Conservation (phyloP, 2,888 invertebrate species). For the Mythimna vitellina region DNA sequence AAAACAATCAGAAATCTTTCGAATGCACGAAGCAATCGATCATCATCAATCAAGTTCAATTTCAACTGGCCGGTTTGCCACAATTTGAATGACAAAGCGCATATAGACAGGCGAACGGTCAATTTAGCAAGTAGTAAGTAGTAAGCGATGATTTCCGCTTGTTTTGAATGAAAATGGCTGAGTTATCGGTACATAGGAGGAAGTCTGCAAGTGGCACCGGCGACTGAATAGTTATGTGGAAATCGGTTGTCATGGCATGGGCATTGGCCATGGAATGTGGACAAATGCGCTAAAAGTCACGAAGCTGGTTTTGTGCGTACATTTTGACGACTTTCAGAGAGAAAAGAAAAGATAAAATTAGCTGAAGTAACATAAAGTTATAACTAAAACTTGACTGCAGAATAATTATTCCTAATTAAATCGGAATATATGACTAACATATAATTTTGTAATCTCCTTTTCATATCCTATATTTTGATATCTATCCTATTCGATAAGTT, state of each 20-base stretch:
- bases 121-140: slow-evolving; percentile 37
- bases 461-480: too few species aligned
- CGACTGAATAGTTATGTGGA: not conserved
- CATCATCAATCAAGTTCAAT: slow-evolving; percentile 56
- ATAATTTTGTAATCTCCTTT: too few species aligned
- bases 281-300: not conserved
- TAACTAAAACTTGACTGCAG: too few species aligned
- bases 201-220: slow-evolving; percentile 3
- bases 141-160: slow-evolving; percentile 42
- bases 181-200: slow-evolving; percentile 26
- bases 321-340: not conserved
- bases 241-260: slow-evolving; percentile 1
- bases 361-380: too few species aligned
- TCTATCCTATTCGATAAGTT: too few species aligned
- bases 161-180: slow-evolving; percentile 16
- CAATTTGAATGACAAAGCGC: slow-evolving; percentile 44
- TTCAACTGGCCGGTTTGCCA: slow-evolving; percentile 25
- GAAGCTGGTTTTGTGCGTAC: not conserved
- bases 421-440: too few species aligned
- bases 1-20: slow-evolving; percentile 22
- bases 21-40: slow-evolving; percentile 27
- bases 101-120: slow-evolving; percentile 42
- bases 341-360: too few species aligned
- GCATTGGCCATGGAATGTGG: too few species aligned
- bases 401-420: too few species aligned